These are phyloP conservation scores for Ophioninae sp. DNA, from an alignment of 2,888 invertebrate genomes.

Conservation along the genomic window DNA sequence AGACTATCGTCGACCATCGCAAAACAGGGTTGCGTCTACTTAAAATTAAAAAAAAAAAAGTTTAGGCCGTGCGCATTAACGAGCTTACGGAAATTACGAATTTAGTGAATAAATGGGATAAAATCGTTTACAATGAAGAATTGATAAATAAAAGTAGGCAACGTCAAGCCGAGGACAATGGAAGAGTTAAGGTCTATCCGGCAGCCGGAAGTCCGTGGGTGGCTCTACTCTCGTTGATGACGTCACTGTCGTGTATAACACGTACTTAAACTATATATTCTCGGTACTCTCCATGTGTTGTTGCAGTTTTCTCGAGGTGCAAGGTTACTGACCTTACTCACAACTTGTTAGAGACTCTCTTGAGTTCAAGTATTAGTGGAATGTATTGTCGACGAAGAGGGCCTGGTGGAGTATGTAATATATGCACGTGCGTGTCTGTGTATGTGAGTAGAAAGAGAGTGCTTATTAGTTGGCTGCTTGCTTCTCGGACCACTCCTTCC, in stretches of 20 bases:
- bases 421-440: background rate
- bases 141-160: conserved; percentile 4
- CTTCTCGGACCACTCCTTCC: conserved; percentile 40
- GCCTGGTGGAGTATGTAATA: background rate
- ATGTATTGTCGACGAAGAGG: conserved; percentile 25
- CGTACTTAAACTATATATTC: background rate
- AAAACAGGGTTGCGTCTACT: background rate
- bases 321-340: conserved; percentile 70
- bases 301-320: conserved; percentile 62
- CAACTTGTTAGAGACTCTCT: conserved; percentile 39
- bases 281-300: conserved; percentile 26
- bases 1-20: conserved; percentile 10
- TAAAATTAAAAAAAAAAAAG: background rate
- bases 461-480: conserved; percentile 51
- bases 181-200: conserved; percentile 55
- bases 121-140: background rate
- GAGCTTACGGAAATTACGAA: background rate
- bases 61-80: background rate
- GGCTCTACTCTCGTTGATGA: conserved; percentile 56
- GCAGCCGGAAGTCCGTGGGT: conserved; percentile 69
- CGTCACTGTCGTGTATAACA: conserved; percentile 58
- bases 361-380: conserved; percentile 16
- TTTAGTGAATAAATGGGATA: background rate
- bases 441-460: background rate
- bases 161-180: conserved; percentile 39